These are phyloP conservation scores for Ptychobarbus kaznakovi DNA, from an alignment of 2,797 vertebrate species.

Conservation along the genomic window DNA sequence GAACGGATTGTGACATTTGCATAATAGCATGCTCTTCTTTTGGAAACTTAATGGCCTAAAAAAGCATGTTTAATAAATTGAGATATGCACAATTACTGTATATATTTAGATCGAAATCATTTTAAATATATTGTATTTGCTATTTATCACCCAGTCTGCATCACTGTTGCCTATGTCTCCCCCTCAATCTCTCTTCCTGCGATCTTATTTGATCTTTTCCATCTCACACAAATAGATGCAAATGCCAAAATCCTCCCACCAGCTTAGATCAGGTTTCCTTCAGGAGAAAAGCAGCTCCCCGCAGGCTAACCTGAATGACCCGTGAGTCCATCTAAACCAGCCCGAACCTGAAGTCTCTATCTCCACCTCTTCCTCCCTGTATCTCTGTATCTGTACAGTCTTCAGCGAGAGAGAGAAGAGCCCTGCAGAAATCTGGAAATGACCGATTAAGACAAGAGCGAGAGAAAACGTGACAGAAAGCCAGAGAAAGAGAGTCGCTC, in stretches of 20 bases:
- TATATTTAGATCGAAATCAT: neutral
- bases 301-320: neutral
- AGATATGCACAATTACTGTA: neutral
- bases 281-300: neutral
- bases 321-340: neutral
- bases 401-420: neutral
- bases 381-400: neutral
- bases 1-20: neutral
- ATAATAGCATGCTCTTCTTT: neutral
- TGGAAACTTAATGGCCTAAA: neutral
- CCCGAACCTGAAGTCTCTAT: neutral
- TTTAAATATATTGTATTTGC: neutral
- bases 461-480: neutral
- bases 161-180: neutral
- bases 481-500: conserved; percentile 58
- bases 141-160: neutral
- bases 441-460: conserved; percentile 3
- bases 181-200: neutral
- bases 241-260: neutral
- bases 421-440: conserved; percentile 1
- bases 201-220: neutral
- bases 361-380: neutral
- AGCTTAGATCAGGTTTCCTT: neutral
- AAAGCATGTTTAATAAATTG: neutral
- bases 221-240: neutral